Percentiles rank a stretch among this genome's conserved stretches.
Evolutionary conservation across 2,113 vertebrate genomes (phyloP).

Genomic region (Chamaetylas fuelleborni): DNA sequence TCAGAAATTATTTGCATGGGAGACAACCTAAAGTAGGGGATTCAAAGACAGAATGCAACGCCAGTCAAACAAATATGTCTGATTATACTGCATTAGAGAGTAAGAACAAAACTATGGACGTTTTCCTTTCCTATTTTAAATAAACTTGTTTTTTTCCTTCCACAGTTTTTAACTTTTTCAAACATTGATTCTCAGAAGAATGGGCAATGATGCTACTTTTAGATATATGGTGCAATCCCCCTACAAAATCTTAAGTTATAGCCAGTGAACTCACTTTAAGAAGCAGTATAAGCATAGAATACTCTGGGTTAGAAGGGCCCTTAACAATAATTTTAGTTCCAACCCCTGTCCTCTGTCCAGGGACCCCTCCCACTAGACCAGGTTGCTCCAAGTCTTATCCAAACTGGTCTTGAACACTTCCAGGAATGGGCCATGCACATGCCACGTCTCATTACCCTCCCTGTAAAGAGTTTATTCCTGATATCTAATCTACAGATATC

Average conservation of each 20-base stretch:
- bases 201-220: neutral
- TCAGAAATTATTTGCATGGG: neutral
- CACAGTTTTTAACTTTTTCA: neutral
- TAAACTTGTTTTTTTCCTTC: neutral
- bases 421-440: neutral
- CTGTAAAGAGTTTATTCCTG: neutral
- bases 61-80: neutral
- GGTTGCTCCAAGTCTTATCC: neutral
- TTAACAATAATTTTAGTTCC: neutral
- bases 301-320: neutral
- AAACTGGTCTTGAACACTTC: neutral
- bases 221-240: neutral
- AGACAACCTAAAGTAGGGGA: neutral
- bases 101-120: neutral
- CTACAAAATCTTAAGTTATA: neutral
- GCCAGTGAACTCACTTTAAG: neutral
- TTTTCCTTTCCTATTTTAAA: neutral
- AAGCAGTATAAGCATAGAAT: neutral
- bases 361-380: neutral
- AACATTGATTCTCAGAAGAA: neutral
- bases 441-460: neutral
- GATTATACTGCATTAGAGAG: neutral
- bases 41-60: accelerated
- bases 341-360: neutral
- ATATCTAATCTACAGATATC: neutral